Percentiles rank a stretch among this genome's conserved stretches.
phyloP scores from a whole-genome alignment of 2,797 vertebrate species.

The Jordanella pulchra region DNA sequence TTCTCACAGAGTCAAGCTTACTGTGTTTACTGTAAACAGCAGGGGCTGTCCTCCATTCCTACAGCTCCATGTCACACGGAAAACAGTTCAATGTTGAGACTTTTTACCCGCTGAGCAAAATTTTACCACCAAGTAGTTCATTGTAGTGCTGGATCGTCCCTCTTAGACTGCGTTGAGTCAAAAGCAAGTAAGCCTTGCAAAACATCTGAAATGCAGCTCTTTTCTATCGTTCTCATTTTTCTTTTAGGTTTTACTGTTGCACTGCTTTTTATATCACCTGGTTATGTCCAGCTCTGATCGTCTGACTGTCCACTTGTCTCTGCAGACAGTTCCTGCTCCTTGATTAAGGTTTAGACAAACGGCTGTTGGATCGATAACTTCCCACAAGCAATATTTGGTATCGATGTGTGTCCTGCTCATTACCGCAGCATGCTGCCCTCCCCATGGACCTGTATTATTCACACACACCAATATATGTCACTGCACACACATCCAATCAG shows the following conservation, averaged over 20 bases:
- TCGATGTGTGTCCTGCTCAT: slow-evolving; percentile 85
- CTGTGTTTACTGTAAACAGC: too few species aligned
- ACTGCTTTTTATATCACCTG: not conserved
- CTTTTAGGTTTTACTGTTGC: not conserved
- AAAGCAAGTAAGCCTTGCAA: not conserved
- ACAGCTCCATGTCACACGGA: too few species aligned
- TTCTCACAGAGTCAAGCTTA: too few species aligned
- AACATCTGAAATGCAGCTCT: not conserved
- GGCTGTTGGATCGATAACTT: slow-evolving; percentile 81
- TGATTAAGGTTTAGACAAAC: slow-evolving; percentile 80
- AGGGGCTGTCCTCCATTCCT: too few species aligned
- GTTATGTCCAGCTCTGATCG: slow-evolving; percentile 6
- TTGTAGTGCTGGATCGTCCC: too few species aligned
- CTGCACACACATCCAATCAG: slow-evolving; percentile 13
- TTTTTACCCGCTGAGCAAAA: too few species aligned
- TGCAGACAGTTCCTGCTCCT: slow-evolving; percentile 65
- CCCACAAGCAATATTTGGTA: slow-evolving; percentile 86
- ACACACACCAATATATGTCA: slow-evolving; percentile 66
- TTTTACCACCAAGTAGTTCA: too few species aligned
- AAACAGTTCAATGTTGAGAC: too few species aligned
- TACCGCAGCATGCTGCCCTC: slow-evolving; percentile 80
- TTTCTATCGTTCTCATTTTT: not conserved
- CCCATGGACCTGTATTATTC: slow-evolving; percentile 83
- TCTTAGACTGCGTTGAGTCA: too few species aligned
- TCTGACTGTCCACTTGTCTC: slow-evolving; percentile 60